Percentiles rank a stretch among this genome's conserved stretches.
Evolutionary conservation across 2,797 vertebrate genomes (phyloP).

Genomic region (Acestrorhynchus altus): DNA sequence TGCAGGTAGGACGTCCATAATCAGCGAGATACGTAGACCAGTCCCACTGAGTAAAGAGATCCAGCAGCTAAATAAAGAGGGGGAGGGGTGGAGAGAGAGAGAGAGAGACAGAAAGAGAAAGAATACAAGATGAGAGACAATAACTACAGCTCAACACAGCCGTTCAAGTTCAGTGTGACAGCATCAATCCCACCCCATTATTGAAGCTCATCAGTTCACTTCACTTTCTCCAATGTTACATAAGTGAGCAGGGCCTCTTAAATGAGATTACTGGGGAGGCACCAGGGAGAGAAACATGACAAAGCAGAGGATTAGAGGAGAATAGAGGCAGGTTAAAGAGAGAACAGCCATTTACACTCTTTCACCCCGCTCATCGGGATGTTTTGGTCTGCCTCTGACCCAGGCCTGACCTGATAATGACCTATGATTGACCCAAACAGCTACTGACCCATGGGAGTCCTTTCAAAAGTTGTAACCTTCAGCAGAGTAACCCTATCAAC

Average conservation of each 20-base stretch:
- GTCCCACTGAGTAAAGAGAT: constrained; percentile 96
- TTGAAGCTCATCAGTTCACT: constrained; percentile 39
- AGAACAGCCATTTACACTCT: constrained; percentile 64
- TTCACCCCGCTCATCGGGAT: constrained; percentile 57
- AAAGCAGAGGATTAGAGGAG: constrained; percentile 56
- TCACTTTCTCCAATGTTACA: constrained; percentile 54
- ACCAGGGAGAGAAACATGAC: constrained; percentile 55
- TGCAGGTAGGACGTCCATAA: constrained; percentile 91
- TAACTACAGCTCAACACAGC: constrained; percentile 48
- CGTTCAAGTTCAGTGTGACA: constrained; percentile 38
- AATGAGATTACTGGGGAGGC: constrained; percentile 61
- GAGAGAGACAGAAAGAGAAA: constrained; percentile 1
- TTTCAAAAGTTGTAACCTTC: constrained; percentile 60
- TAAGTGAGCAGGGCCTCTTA: constrained; percentile 60
- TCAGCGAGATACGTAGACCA: constrained; percentile 96
- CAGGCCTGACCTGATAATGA: constrained; percentile 55
- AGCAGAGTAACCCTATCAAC: constrained; percentile 34
- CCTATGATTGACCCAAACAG: constrained; percentile 46
- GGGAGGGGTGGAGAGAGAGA: constrained; percentile 36
- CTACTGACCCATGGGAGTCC: constrained; percentile 65
- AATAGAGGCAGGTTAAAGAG: constrained; percentile 56
- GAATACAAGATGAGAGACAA: constrained; percentile 38
- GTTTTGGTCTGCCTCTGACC: constrained; percentile 48
- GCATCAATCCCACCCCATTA: constrained; percentile 35
- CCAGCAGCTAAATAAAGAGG: constrained; percentile 80